Percentiles rank a stretch among this genome's conserved stretches.
phyloP scores from a whole-genome alignment of 1,140 invertebrate genomes.

The Scaptomyza hsui region DNA sequence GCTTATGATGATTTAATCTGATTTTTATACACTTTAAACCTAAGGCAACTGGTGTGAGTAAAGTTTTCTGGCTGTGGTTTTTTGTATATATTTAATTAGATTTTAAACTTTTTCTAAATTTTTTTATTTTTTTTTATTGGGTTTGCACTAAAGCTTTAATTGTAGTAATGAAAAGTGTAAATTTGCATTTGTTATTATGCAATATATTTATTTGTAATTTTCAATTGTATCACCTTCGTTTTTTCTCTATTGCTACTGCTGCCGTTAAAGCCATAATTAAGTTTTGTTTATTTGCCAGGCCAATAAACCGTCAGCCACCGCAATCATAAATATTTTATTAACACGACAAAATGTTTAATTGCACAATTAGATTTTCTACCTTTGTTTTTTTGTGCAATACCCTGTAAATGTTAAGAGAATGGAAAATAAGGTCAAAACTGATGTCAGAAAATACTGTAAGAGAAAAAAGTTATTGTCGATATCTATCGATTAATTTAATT shows the following conservation, averaged over 20 bases:
- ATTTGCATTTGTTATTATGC: slow-evolving; percentile 7
- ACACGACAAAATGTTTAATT: slow-evolving; percentile 75
- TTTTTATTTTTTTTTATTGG: slow-evolving; percentile 6
- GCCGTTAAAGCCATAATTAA: slow-evolving; percentile 57
- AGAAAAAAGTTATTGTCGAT: not conserved
- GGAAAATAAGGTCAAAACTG: not conserved
- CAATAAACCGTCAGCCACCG: slow-evolving; percentile 63
- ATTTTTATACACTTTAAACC: slow-evolving; percentile 26
- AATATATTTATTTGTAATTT: slow-evolving; percentile 29
- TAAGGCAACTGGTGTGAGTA: slow-evolving; percentile 29
- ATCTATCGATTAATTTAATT: slow-evolving; percentile 5
- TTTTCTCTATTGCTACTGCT: slow-evolving; percentile 10
- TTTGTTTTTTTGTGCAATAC: not conserved
- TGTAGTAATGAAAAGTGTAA: not conserved
- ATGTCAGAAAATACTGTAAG: not conserved
- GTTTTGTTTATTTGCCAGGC: slow-evolving; percentile 67
- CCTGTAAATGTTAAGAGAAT: not conserved
- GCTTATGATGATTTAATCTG: slow-evolving; percentile 11
- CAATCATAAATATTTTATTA: slow-evolving; percentile 79
- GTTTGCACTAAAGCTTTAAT: not conserved
- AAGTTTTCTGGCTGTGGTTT: slow-evolving; percentile 50
- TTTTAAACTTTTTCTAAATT: slow-evolving; percentile 13
- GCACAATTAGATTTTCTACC: slow-evolving; percentile 65
- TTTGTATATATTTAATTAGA: slow-evolving; percentile 1
- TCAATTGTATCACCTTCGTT: slow-evolving; percentile 31